phyloP scores from a whole-genome alignment of 2,113 vertebrate species.

The Myotis brandtii region DNA sequence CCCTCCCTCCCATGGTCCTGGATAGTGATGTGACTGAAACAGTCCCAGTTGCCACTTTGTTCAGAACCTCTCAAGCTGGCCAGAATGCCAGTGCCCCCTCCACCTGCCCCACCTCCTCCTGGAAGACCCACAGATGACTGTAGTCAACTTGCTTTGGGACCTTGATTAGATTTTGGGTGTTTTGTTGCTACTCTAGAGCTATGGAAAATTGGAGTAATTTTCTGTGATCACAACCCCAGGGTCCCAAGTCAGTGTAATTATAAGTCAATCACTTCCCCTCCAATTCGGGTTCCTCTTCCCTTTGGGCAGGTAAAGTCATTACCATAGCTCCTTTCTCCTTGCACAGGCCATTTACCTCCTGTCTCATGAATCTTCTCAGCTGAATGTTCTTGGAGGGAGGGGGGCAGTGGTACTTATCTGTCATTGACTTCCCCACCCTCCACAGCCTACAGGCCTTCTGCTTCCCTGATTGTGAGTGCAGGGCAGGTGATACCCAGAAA shows the following conservation, averaged over 20 bases:
- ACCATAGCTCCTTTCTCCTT: slow-evolving; percentile 49
- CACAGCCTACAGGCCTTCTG: not conserved
- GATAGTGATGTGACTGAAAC: not conserved
- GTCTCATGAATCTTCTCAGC: slow-evolving; percentile 48
- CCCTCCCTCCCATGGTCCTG: not conserved
- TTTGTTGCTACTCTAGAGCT: slow-evolving; percentile 17
- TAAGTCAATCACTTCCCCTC: slow-evolving; percentile 57
- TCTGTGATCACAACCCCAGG: slow-evolving; percentile 49
- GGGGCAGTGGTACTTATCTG: not conserved
- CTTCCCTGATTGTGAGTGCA: not conserved
- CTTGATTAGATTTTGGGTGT: not conserved
- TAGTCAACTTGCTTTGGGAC: not conserved
- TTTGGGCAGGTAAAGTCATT: slow-evolving; percentile 58
- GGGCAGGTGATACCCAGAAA: not conserved
- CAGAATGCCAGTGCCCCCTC: not conserved
- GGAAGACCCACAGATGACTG: not conserved
- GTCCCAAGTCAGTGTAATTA: slow-evolving; percentile 52
- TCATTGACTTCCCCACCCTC: not conserved
- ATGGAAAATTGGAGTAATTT: slow-evolving; percentile 56
- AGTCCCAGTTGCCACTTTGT: not conserved
- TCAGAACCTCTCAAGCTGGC: not conserved
- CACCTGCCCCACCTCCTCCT: not conserved
- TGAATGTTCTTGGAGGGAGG: not conserved
- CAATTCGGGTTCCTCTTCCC: slow-evolving; percentile 46
- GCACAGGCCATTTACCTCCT: not conserved